phyloP scores from a whole-genome alignment of 2,797 vertebrate genomes.

The Macropus fuliginosus region DNA sequence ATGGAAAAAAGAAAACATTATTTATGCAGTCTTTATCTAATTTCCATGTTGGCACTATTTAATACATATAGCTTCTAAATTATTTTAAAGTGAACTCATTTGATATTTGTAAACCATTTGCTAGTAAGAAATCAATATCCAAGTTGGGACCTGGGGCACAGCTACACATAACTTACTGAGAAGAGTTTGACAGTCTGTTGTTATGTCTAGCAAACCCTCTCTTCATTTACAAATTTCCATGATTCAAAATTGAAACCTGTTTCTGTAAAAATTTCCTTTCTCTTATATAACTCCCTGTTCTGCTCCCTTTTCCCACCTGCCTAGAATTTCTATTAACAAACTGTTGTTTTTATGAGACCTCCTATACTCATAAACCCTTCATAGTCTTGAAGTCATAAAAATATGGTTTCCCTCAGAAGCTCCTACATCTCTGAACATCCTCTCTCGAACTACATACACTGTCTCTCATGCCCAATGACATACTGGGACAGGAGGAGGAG shows the following conservation, averaged over 20 bases:
- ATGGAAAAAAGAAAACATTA: constrained; percentile 46
- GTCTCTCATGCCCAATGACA: too few species aligned
- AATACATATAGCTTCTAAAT: neutral
- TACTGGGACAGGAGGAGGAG: neutral
- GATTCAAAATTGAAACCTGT: neutral
- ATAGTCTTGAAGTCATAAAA: neutral
- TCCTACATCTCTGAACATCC: neutral
- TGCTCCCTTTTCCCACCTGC: neutral
- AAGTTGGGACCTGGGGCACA: neutral
- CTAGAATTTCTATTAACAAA: neutral
- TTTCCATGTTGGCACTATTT: neutral
- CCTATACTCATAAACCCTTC: neutral
- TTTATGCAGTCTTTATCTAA: neutral
- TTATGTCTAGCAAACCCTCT: neutral
- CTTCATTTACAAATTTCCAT: neutral
- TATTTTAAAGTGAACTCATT: neutral
- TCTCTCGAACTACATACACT: neutral
- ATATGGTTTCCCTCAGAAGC: neutral
- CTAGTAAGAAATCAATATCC: neutral
- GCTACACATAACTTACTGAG: neutral
- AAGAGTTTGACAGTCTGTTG: neutral
- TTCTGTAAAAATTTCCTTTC: neutral
- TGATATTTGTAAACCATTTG: neutral
- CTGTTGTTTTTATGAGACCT: neutral
- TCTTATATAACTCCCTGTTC: neutral